phyloP scores from a whole-genome alignment of 2,797 vertebrate genomes.

The Carduelis carduelis region DNA sequence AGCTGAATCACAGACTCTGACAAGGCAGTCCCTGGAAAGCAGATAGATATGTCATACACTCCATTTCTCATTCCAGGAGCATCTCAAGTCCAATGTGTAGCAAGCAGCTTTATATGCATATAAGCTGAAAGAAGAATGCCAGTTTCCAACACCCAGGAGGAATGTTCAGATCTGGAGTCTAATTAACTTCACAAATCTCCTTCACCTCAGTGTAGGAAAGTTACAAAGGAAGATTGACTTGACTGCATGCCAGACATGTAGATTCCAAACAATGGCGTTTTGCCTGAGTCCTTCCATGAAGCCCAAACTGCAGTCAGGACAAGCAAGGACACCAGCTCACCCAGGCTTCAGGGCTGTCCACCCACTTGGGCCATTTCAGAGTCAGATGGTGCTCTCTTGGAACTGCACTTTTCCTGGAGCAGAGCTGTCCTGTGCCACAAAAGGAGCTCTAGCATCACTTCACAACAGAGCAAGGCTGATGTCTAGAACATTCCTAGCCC shows the following conservation, averaged over 20 bases:
- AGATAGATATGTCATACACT: neutral
- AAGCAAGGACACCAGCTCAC: neutral
- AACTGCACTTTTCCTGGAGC: neutral
- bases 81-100: neutral
- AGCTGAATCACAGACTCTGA: constrained; percentile 52
- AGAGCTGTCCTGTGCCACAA: neutral
- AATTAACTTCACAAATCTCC: neutral
- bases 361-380: neutral
- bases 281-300: neutral
- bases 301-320: neutral
- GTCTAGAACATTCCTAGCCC: neutral
- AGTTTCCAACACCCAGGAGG: neutral
- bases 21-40: constrained; percentile 53
- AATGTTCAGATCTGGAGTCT: neutral
- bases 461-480: neutral
- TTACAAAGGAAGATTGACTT: neutral
- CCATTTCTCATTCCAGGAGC: constrained; percentile 13
- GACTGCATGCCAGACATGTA: neutral
- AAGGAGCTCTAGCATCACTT: neutral
- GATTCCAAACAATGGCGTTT: neutral
- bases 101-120: neutral
- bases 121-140: neutral
- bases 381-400: neutral
- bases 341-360: neutral
- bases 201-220: neutral